Base-by-base conservation (phyloP, 2,888 invertebrate species). In the Lasioglossum malachurum region DNA sequence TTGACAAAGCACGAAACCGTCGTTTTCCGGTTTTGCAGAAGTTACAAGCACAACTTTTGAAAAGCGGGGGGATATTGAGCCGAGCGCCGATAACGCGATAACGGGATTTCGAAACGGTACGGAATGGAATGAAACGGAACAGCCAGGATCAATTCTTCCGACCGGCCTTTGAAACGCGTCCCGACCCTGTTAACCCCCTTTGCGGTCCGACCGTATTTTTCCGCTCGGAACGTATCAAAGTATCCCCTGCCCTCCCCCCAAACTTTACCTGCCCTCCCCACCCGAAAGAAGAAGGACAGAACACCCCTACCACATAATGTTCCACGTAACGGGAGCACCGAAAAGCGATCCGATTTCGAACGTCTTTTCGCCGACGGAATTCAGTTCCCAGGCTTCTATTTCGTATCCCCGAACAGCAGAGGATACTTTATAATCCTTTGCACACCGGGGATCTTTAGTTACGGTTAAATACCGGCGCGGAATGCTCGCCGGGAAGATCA, bases 61-160 rank as follows among this genome's bases (percentile, higher is more conserved):
- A 73, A 73, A 69, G 79, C 79, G 60, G 4, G 5, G 5, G 46
- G 23, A 41, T 12, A 10, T 74, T 64, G 75, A 75, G 27, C 74
- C 35, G 44, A 4, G 38, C 27, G 27, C 38, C 38, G 79, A 53
- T 73, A 78, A 78, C 71, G 27, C 78, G 77, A 77, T 71, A 81
- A 77, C 71, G 35, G 72, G 60, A 77, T 81, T 72, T 77, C 71
- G 71, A 77, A 57, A 46, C 76, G 75, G n/a, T 19, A 35, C 64
- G 31, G 46, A 46, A 46, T 14, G 44, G 46, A 46, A 46, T 69
- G 49, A n/a, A 35, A 35, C 80, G 49, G 35, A 35, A 35, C 35
- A n/a, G n/a, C 23, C 16, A 7, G 41, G 75, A 35, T 67, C 67
- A 35, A 46, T 71, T 60, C 31, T 53, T 57, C 76, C 35, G 77